Evolutionary conservation across 2,797 vertebrate genomes (phyloP), one percentile per base, ranked within the genome.

Genomic region (Lepilemur ruficaudatus): DNA sequence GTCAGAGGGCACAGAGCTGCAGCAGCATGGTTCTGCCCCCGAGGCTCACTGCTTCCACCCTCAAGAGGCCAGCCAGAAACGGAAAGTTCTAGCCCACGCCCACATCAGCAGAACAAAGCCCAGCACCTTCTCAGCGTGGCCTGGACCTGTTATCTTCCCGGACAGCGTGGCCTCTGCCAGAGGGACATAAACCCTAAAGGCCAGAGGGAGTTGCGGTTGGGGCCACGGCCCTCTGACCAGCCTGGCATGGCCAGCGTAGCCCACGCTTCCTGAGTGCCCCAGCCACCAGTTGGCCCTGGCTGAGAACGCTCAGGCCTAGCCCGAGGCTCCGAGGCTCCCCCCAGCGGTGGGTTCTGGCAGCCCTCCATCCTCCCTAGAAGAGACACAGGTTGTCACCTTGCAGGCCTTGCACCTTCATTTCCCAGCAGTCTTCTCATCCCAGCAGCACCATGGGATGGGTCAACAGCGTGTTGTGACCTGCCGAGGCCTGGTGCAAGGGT

Each of bases 1-100:
- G 35, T 46, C 2, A 10, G 48, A 35, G 73, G 52, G 78, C 8
- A 4, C n/a, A 25, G 72, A 85, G 73, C 73, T 15, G 4, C 10
- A 2, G 30, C 14, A 41, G 35, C 0, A 0, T 18, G 20, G 35
- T 7, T 67, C 88, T 38, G 4, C 30, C 28, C 52, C 38, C 35
- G 7, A 50, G 2, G 11, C 52, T 48, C 9, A 38, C 38, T 5
- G 32, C 72, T 48, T 32, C 32, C 3, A 23, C 41, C 23, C 18
- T 55, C 20, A 13, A 67, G 63, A 59, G 48, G 15, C 55, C 89
- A 25, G 4, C 30, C 12, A 30, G 81, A 52, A 63, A 15, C 8
- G 5, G 46, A 30, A 57, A 89, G 17, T 30, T 38, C 69, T 13
- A 22, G 1, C 43, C 41, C 48, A 52, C 10, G 48, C 7, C 35